phyloP scores from a whole-genome alignment of 2,113 vertebrate species.

The Corythaeola cristata region DNA sequence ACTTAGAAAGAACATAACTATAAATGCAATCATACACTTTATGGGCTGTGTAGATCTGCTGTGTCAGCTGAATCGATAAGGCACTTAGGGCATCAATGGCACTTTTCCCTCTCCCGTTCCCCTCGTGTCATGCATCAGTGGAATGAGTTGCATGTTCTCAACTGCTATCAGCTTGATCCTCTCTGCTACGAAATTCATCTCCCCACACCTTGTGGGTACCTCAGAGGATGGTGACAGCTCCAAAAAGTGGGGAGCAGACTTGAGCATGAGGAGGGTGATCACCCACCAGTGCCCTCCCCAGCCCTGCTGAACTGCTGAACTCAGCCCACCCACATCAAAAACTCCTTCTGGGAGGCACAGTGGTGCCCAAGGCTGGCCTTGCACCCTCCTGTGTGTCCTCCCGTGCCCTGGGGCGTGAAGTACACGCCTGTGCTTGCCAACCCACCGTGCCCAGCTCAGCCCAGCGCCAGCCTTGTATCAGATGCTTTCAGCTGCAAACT shows the following conservation, averaged over 20 bases:
- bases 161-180: not conserved
- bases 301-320: not conserved
- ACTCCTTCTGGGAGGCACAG: not conserved
- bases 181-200: not conserved
- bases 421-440: not conserved
- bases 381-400: not conserved
- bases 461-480: not conserved
- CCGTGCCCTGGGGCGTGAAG: not conserved
- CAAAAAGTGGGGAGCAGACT: not conserved
- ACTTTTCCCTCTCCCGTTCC: not conserved
- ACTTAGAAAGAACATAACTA: slow-evolving; percentile 26
- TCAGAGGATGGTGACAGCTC: not conserved
- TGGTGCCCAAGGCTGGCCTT: not conserved
- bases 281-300: not conserved
- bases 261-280: not conserved
- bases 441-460: not conserved
- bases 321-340: not conserved
- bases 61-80: not conserved
- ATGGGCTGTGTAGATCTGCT: not conserved
- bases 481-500: not conserved
- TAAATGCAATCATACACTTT: slow-evolving; percentile 36
- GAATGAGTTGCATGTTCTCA: not conserved
- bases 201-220: not conserved
- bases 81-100: not conserved
- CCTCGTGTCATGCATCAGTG: not conserved